Conservation (phyloP, 2,113 vertebrate species). For the Oceanodroma tethys region DNA sequence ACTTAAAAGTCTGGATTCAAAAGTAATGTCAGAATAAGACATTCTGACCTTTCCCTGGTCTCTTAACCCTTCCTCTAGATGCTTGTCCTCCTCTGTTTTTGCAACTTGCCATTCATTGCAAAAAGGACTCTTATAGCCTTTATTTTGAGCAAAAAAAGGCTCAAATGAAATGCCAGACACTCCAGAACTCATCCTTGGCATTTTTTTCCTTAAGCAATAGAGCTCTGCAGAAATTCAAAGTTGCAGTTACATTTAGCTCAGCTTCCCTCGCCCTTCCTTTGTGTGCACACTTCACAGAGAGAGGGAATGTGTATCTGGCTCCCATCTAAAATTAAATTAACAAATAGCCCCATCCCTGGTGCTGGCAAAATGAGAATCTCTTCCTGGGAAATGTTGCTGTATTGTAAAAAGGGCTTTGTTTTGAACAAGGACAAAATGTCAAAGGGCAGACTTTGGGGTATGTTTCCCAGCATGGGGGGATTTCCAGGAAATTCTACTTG, state of each 20-base stretch:
- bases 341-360: neutral
- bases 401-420: neutral
- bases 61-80: neutral
- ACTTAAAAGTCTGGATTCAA: neutral
- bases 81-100: neutral
- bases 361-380: neutral
- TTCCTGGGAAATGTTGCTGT: neutral
- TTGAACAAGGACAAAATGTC: neutral
- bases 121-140: neutral
- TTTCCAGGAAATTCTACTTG: slow-evolving; percentile 2
- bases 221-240: neutral
- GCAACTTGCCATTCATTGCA: neutral
- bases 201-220: neutral
- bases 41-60: neutral
- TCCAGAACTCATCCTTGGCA: neutral
- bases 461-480: neutral
- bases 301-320: neutral
- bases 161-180: neutral
- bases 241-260: neutral
- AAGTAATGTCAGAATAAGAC: neutral
- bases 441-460: neutral
- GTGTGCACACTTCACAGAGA: neutral
- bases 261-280: neutral
- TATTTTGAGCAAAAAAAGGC: neutral
- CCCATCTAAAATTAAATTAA: neutral